Evolutionary conservation across 2,797 vertebrate species (phyloP), one percentile per base, ranked within the genome.

Genomic region (Paguma larvata): DNA sequence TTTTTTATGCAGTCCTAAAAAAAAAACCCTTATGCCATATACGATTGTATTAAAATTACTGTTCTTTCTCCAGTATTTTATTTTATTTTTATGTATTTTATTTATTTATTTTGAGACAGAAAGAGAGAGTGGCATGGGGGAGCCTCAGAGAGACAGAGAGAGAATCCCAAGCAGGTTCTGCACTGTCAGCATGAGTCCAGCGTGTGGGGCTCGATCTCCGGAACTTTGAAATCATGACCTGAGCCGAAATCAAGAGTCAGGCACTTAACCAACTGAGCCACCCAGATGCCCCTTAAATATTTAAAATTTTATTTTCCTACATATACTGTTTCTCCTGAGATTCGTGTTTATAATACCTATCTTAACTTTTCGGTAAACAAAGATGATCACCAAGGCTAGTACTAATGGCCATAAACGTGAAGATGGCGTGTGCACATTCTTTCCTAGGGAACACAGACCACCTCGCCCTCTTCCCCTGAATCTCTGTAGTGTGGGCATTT

Each of bases 61-160:
- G 19, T 93, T 87, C 70, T 89, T 94, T 90, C 44, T 93, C 86
- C 48, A 68, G 10, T 48, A 89, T 78, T 95, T 88, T 56, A 93
- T 53, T 53, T 53, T 53, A 59, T 23, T 23, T 59, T 21, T 59
- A 13, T 59, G 23, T 59, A 59, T 59, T 23, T 59, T 53, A 0
- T 53, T 4, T 51, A 48, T 48, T 51, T 51, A 51, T 51, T 51
- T 51, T 53, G 53, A 53, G 53, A 53, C 53, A 19, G 53, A 53
- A 6, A 19, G 53, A 53, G 53, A 53, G 16, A 51, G 14, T 38
- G 38, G 38, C 38, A 38, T 38, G 38, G 38, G 38, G 38, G 3
- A 38, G 38, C 38, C 38, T 38, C 38, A 53, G 53, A 53, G 16
- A 53, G 53, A 53, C 15, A 53, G 51, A 53, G 51, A 19, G 18